A percentile compares a stretch with the other conserved stretches of the same genome.
phyloP scores from a whole-genome alignment of 2,888 invertebrate species.

The Graphium colonna region DNA sequence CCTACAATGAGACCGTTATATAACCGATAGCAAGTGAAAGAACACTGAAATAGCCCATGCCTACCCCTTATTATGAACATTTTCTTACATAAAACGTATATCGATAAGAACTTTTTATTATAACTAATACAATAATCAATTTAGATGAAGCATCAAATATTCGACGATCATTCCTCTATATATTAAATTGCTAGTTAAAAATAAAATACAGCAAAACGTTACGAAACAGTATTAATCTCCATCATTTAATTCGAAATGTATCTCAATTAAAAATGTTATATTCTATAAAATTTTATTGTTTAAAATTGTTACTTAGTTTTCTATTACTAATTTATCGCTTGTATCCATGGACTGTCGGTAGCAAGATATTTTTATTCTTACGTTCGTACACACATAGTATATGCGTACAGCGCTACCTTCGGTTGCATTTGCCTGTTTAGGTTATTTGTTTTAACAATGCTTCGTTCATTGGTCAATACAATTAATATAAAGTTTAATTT shows the following conservation, averaged over 20 bases:
- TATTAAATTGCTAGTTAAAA: too few relatives aligned
- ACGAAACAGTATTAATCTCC: constrained; percentile 16
- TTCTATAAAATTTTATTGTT: not conserved
- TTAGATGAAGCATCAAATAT: too few relatives aligned
- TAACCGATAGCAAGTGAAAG: too few relatives aligned
- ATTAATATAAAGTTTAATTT: not conserved
- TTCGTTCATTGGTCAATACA: not conserved
- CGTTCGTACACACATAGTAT: not conserved
- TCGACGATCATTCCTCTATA: too few relatives aligned
- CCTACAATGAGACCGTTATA: too few relatives aligned
- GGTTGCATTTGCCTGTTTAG: not conserved
- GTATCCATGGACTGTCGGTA: not conserved
- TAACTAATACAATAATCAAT: too few relatives aligned
- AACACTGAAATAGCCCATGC: too few relatives aligned
- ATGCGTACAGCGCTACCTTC: not conserved
- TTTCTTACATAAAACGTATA: too few relatives aligned
- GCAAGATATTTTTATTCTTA: not conserved
- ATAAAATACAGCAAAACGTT: not conserved
- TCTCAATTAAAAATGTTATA: constrained; percentile 6
- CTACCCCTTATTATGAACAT: too few relatives aligned
- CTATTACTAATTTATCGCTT: not conserved
- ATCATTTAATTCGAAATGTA: constrained; percentile 3
- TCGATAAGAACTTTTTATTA: too few relatives aligned
- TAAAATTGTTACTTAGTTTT: not conserved
- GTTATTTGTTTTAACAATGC: not conserved